phyloP scores from a whole-genome alignment of 1,140 invertebrate species.

The Solen grandis region DNA sequence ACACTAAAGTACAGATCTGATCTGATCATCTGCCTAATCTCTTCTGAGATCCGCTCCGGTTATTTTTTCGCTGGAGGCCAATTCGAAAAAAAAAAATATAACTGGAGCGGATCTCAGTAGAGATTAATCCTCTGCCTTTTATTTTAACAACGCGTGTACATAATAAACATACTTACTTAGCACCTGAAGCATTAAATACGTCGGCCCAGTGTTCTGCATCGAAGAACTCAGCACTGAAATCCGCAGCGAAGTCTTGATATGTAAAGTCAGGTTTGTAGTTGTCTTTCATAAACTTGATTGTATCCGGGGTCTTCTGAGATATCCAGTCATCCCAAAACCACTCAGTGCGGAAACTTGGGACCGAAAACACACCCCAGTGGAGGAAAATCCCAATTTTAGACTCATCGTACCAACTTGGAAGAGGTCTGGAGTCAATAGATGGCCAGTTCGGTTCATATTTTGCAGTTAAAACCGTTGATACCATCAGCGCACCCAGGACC shows the following conservation, averaged over 20 bases:
- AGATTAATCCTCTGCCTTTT: no score
- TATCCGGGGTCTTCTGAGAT: not conserved
- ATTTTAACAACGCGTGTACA: no score
- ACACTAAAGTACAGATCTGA: no score
- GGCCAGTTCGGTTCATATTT: constrained; percentile 74
- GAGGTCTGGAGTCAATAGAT: constrained; percentile 78
- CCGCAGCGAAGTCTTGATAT: constrained; percentile 66
- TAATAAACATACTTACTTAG: no score
- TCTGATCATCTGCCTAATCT: no score
- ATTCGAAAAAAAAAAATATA: no score
- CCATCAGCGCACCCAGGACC: no score
- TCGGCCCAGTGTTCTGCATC: constrained; percentile 64
- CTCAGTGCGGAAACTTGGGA: constrained; percentile 74
- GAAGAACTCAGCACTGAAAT: constrained; percentile 69
- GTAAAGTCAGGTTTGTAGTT: constrained; percentile 71
- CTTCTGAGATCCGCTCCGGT: no score
- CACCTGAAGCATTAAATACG: constrained; percentile 64
- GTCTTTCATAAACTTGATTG: constrained; percentile 65
- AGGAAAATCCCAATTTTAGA: constrained; percentile 81
- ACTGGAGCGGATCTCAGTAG: no score
- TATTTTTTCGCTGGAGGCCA: no score
- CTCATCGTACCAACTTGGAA: constrained; percentile 80
- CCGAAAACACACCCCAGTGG: constrained; percentile 80
- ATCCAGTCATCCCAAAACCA: constrained; percentile 79
- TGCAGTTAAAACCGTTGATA: no score